Conservation (phyloP, 2,888 invertebrate species). For the Cryptosula pallasiana region DNA sequence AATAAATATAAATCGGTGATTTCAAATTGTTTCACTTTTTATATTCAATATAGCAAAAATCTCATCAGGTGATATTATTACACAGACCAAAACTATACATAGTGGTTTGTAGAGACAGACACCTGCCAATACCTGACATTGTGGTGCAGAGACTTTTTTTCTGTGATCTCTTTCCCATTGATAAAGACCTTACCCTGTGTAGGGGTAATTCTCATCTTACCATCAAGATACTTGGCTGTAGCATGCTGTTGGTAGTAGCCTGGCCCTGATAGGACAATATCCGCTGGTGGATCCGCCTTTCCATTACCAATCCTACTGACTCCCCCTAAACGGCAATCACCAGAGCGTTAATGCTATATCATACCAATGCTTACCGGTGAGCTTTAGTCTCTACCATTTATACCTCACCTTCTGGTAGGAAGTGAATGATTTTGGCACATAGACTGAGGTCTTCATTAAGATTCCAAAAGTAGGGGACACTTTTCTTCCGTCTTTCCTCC, state of each 20-base stretch:
- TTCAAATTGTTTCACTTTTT: too few species aligned
- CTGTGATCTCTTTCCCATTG: conserved; percentile 30
- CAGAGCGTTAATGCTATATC: too few species aligned
- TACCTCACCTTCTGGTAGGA: conserved; percentile 23
- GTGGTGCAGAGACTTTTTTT: conserved; percentile 28
- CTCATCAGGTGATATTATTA: too few species aligned
- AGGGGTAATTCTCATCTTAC: conserved; percentile 25
- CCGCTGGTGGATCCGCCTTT: conserved; percentile 29
- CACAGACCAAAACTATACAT: too few species aligned
- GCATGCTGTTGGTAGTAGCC: conserved; percentile 29
- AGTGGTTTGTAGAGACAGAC: too few species aligned
- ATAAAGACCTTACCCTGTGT: not conserved
- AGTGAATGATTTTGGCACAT: conserved; percentile 32
- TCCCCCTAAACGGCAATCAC: too few species aligned
- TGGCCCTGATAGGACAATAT: conserved; percentile 31
- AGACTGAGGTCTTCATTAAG: conserved; percentile 36
- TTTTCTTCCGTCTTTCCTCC: conserved; percentile 29
- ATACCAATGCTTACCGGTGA: too few species aligned
- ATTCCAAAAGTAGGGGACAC: conserved; percentile 33
- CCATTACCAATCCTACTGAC: conserved; percentile 30
- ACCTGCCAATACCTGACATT: conserved; percentile 31
- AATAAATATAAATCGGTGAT: too few species aligned
- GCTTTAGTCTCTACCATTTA: too few species aligned
- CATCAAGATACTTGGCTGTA: conserved; percentile 26
- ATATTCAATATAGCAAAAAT: too few species aligned